These are phyloP conservation scores for Chrosomus eos DNA, from an alignment of 2,797 vertebrate genomes.

Conservation along the genomic window DNA sequence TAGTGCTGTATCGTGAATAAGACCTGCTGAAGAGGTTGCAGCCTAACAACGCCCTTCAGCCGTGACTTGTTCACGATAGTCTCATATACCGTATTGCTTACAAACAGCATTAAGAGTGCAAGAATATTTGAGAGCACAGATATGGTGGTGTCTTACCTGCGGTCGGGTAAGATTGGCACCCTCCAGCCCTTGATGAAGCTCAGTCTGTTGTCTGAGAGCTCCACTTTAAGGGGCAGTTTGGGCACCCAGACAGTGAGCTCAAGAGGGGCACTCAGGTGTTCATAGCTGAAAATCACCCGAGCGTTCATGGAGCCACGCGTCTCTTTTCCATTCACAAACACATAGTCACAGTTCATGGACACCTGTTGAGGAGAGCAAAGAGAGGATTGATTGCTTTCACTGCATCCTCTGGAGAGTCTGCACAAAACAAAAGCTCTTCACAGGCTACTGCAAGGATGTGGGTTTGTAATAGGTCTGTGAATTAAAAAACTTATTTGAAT, in stretches of 20 bases:
- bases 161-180: constrained; percentile 93
- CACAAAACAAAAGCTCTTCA: constrained; percentile 16
- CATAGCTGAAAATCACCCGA: constrained; percentile 93
- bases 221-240: constrained; percentile 91
- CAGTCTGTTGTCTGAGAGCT: constrained; percentile 88
- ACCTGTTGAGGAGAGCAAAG: constrained; percentile 78
- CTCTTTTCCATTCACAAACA: constrained; percentile 98
- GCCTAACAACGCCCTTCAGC: no score
- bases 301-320: constrained; percentile 93
- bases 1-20: no score
- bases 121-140: background rate
- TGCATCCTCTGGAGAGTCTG: background rate
- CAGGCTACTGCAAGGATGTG: background rate
- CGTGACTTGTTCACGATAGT: no score
- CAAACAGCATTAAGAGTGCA: background rate
- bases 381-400: constrained; percentile 6
- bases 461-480: background rate
- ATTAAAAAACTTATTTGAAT: background rate
- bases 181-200: constrained; percentile 99
- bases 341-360: constrained; percentile 96
- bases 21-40: no score
- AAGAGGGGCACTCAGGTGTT: constrained; percentile 89
- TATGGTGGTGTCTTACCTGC: constrained; percentile 79
- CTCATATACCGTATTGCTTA: no score
- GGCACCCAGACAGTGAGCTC: constrained; percentile 98